Base-by-base conservation (phyloP, 2,888 invertebrate species). In the Drosophila paranaensis region DNA sequence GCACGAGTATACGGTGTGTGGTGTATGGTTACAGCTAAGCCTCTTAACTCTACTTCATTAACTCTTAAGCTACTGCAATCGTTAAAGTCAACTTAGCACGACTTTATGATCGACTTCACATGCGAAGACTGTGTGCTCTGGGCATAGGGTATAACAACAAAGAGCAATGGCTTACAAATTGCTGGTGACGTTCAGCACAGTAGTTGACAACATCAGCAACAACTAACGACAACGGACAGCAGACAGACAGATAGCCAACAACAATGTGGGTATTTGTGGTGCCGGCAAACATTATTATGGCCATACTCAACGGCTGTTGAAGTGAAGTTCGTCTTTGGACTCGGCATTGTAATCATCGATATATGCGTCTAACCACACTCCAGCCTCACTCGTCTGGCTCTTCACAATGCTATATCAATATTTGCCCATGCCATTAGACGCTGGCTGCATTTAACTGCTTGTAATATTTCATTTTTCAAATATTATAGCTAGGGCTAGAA, bases 181-280 rank as follows among this genome's bases (percentile, higher is more conserved):
- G 79, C 76, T 79, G 58, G 60, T 70, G 57, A 70, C 71, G 71
- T 65, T 53, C 78, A 71, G 67, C 78, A 77, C 77, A 71, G 77
- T 78, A 77, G 77, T 77, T 77, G 77, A 78, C 77, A 77, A 71
- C 60, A 73, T 61, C 65, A 76, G 63, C 65, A 66, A 35, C 73
- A 65, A 9, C 64, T 64, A 66, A 37, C 72, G 60, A 9, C 66
- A 68, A 27, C 76, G 58, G 69, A 16, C 62, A 61, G 27, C 39
- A 6, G 39, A 48, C 69, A 58, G 45, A 48, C 35, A 67, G 30
- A 8, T 33, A 33, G 30, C 1, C 30, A 33, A 46, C 72, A 42
- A 53, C 51, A 53, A 53, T 54, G 54, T 72, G 40, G 65, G 56
- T 66, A 51, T 74, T 60, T 56, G 64, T 61, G 61, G 33, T 67